Evolutionary conservation across 2,888 invertebrate species (phyloP), one percentile per base, ranked within the genome.

Genomic region (Sylvicola cinctus): DNA sequence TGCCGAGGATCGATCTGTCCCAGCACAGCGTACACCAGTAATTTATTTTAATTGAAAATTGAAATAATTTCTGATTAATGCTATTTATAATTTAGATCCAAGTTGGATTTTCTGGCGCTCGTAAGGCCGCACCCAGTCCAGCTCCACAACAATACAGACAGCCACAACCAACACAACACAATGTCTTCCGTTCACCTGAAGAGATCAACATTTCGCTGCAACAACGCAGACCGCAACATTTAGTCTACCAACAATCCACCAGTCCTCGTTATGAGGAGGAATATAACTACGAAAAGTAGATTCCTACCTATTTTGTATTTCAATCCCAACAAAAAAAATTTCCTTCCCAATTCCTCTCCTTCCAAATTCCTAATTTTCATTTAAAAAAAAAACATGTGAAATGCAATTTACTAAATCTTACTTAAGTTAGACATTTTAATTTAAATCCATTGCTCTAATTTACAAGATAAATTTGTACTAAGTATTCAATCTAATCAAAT

Each of bases 191-290:
- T 46, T 74, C 80, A 28, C 80, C 84, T 3, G 84, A 85, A 52
- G 83, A 83, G 51, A 80, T 84, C 33, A 84, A 85, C 52, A 84
- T 84, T 45, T 80, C 84, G 3, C 63, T 85, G 33, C 75, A 74
- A 39, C 83, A 84, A 51, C 67, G 84, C 49, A 68, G 84, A 46
- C 81, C 83, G 12, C 40, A 40, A 31, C n/a, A n/a, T n/a, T n/a
- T n/a, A n/a, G 50, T 55, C 37, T 61, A 64, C 28, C 49, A 56
- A 32, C 49, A 52, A 37, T 52, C 59, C 26, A 50, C 51, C 28
- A 58, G 59, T 44, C 54, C 54, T 35, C 51, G 54, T 35, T 57
- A 57, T 42, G 58, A 57, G 39, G 54, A 57, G 37, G 56, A 58
- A 39, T 57, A 58, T 41, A 47, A 54, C 36, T 57, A 57, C 39